A percentile compares a stretch with the other conserved stretches of the same genome.
phyloP scores from a whole-genome alignment of 2,888 invertebrate genomes.

The Pristionchus fissidentatus region DNA sequence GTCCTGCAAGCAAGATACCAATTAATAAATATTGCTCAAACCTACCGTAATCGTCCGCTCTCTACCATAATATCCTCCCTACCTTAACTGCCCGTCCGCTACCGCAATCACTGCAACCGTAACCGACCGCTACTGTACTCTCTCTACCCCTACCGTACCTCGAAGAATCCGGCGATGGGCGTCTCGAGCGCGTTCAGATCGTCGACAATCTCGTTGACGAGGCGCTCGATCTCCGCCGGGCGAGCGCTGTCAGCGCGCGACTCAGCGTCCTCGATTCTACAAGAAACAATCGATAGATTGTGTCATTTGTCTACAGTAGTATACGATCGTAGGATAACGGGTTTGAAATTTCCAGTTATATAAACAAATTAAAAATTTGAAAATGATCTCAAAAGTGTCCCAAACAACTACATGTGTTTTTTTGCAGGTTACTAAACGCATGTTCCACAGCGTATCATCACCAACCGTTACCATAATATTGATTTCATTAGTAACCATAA shows the following conservation, averaged over 20 bases:
- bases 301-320: neutral
- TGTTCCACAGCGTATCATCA: too few species aligned
- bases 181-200: conserved; percentile 71
- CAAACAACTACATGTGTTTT: neutral
- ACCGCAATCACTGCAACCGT: neutral
- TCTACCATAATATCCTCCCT: neutral
- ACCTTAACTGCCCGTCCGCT: neutral
- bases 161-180: conserved; percentile 73
- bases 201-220: conserved; percentile 70
- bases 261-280: conserved; percentile 74
- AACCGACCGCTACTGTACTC: neutral
- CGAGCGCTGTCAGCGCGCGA: conserved; percentile 62
- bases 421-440: too few species aligned
- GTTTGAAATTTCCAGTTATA: neutral
- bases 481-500: too few species aligned
- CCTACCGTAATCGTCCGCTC: neutral
- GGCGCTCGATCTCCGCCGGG: conserved; percentile 65
- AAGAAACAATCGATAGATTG: neutral
- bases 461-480: too few species aligned
- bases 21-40: neutral
- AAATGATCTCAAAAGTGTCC: neutral
- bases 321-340: neutral
- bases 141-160: conserved; percentile 48
- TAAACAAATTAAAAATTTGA: neutral
- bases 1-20: conserved; percentile 56